phyloP scores from a whole-genome alignment of 2,797 vertebrate genomes.

The Buceros bicornis region DNA sequence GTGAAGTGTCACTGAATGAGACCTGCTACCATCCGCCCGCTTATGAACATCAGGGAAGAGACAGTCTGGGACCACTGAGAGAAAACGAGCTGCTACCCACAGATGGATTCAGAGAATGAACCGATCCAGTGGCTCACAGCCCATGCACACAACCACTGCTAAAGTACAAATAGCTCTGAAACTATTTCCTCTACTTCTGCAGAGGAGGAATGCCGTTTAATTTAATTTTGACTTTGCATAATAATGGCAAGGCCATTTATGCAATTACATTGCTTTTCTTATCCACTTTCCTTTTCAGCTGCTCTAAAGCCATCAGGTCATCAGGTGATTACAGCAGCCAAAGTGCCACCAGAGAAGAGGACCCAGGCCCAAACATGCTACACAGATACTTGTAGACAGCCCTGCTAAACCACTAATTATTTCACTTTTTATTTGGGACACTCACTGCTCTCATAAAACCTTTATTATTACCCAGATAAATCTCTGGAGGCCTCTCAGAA shows the following conservation, averaged over 20 bases:
- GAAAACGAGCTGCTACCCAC: neutral
- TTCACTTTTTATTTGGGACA: neutral
- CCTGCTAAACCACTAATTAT: neutral
- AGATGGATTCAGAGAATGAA: neutral
- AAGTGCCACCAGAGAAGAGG: neutral
- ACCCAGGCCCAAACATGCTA: neutral
- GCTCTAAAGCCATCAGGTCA: neutral
- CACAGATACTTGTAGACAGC: neutral
- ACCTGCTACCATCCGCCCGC: accelerated
- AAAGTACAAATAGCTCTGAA: neutral
- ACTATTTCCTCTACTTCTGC: neutral
- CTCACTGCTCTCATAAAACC: neutral
- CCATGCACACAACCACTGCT: neutral
- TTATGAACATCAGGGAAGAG: neutral
- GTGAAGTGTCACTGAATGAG: neutral
- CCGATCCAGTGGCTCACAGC: neutral
- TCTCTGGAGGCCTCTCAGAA: neutral
- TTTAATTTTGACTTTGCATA: neutral
- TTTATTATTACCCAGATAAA: neutral
- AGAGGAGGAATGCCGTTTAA: neutral
- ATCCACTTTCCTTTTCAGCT: neutral
- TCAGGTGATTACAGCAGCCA: neutral
- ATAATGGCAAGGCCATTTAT: neutral
- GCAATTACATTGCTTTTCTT: neutral
- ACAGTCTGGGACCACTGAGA: neutral